Evolutionary conservation across 2,797 vertebrate species (phyloP).

Genomic region (Vultur gryphus): DNA sequence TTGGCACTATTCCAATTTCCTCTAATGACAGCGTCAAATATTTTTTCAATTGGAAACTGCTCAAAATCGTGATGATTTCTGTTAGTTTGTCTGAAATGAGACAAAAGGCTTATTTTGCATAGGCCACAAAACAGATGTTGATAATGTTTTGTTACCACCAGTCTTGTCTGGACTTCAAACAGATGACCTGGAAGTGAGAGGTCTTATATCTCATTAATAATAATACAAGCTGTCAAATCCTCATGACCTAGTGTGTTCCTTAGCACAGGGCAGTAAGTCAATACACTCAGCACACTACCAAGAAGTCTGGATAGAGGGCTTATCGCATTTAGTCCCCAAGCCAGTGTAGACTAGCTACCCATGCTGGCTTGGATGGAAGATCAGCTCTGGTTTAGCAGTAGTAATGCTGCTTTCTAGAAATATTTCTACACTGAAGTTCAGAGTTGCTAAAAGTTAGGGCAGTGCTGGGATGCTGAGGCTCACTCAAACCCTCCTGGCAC

Average conservation of each 20-base stretch:
- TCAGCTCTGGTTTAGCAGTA: background rate
- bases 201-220: conserved; percentile 60
- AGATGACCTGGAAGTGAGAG: conserved; percentile 57
- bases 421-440: background rate
- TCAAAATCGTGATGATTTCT: background rate
- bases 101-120: conserved; percentile 23
- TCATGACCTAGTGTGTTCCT: background rate
- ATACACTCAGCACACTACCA: background rate
- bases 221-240: conserved; percentile 35
- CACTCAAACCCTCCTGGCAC: background rate
- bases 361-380: background rate
- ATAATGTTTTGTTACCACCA: conserved; percentile 5
- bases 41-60: background rate
- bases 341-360: background rate
- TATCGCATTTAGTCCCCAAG: background rate
- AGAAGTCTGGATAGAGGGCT: background rate
- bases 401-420: background rate
- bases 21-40: background rate
- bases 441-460: background rate
- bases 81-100: background rate
- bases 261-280: background rate
- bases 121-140: conserved; percentile 44
- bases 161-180: conserved; percentile 47
- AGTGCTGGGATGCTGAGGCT: background rate
- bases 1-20: background rate